Evolutionary conservation across 2,888 invertebrate species (phyloP).

Genomic region (Melolontha melolontha): DNA sequence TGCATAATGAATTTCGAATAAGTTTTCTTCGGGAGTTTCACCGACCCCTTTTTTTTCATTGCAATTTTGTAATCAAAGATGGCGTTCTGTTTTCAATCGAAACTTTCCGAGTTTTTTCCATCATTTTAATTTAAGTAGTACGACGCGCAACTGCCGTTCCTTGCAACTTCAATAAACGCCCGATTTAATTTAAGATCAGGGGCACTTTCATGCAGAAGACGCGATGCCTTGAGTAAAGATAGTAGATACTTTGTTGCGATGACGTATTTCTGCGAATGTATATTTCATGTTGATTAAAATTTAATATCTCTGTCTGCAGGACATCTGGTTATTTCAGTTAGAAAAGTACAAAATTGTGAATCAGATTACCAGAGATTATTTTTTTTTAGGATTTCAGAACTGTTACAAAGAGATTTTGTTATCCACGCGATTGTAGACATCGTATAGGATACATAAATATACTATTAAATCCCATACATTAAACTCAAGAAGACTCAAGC

Average conservation of each 20-base stretch:
- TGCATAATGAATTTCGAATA: conserved; percentile 32
- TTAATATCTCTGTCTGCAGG: too few relatives aligned
- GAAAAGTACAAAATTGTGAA: too few relatives aligned
- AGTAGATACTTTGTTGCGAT: background rate
- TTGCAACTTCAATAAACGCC: conserved; percentile 6
- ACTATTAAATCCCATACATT: too few relatives aligned
- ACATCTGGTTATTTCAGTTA: too few relatives aligned
- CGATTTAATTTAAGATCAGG: conserved; percentile 10
- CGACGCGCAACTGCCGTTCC: conserved; percentile 1
- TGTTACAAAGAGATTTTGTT: too few relatives aligned
- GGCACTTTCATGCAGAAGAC: background rate
- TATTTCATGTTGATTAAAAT: too few relatives aligned
- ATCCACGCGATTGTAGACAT: too few relatives aligned
- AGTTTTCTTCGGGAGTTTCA: conserved; percentile 2
- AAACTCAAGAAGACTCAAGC: too few relatives aligned
- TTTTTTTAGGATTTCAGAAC: too few relatives aligned
- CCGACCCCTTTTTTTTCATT: conserved; percentile 6
- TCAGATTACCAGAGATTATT: too few relatives aligned
- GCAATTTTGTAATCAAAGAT: conserved; percentile 28
- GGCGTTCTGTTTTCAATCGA: conserved; percentile 17
- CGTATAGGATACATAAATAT: too few relatives aligned
- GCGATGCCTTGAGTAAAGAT: background rate
- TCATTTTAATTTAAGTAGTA: background rate
- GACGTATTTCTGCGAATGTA: too few relatives aligned
- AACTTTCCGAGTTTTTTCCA: conserved; percentile 1